Percentiles rank a stretch among this genome's conserved stretches.
Evolutionary conservation across 30 jellyfish, hydroid and myxozoan species (phyloP).

Genomic region (Hydra vulgaris): DNA sequence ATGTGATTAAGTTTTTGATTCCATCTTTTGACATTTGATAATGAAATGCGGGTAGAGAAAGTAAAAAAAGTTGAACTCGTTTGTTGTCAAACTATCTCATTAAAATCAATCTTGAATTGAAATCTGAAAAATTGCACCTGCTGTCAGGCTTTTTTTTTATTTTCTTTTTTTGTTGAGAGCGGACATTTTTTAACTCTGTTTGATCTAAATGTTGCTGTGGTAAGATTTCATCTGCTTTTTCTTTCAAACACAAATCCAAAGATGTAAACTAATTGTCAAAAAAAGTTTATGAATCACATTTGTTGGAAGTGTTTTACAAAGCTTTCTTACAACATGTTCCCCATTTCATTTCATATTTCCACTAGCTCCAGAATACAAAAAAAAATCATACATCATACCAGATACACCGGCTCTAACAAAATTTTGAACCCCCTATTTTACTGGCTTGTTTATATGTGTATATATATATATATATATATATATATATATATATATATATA

Average conservation of each 20-base stretch:
- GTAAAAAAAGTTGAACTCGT: constrained; percentile 30
- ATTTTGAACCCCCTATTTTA: constrained; percentile 31
- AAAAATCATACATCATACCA: constrained; percentile 42
- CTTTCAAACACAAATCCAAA: constrained; percentile 25
- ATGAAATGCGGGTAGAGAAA: no score
- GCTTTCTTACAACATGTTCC: no score
- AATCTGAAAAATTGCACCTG: constrained; percentile 16
- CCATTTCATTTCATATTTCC: background rate
- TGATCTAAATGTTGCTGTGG: constrained; percentile 32
- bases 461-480: constrained; percentile 39
- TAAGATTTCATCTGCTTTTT: no score
- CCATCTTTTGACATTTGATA: no score
- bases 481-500: constrained; percentile 15
- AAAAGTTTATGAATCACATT: constrained; percentile 20
- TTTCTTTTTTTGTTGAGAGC: constrained; percentile 27
- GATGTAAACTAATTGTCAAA: constrained; percentile 58
- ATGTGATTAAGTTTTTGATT: no score
- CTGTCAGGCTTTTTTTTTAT: constrained; percentile 36
- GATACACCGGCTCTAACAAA: constrained; percentile 46
- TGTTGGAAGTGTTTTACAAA: constrained; percentile 3
- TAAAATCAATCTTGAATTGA: constrained; percentile 29
- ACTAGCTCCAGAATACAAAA: background rate
- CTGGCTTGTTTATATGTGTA: constrained; percentile 33
- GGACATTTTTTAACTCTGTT: constrained; percentile 46
- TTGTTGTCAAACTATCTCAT: constrained; percentile 44